phyloP scores from a whole-genome alignment of 2,888 invertebrate genomes.

The Sesia bembeciformis region DNA sequence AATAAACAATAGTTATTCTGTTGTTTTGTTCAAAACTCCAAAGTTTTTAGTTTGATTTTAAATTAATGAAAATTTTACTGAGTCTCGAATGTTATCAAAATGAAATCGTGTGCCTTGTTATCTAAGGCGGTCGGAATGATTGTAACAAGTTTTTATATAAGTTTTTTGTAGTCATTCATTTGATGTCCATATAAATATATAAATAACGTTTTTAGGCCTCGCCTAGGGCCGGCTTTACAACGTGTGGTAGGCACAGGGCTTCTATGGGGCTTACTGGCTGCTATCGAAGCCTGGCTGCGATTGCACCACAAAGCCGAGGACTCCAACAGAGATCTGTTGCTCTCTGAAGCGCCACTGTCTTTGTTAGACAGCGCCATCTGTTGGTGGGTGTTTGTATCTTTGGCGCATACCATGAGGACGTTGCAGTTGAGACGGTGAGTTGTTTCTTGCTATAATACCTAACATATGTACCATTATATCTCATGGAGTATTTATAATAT shows the following conservation, averaged over 20 bases:
- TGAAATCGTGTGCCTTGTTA: background rate
- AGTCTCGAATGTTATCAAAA: too few relatives aligned
- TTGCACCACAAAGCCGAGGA: conserved; percentile 63
- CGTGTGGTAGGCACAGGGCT: conserved; percentile 89
- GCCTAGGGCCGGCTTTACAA: conserved; percentile 91
- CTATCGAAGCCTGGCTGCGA: conserved; percentile 89
- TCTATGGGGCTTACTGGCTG: conserved; percentile 87
- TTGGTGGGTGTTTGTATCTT: conserved; percentile 94
- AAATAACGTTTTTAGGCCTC: conserved; percentile 72
- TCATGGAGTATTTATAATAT: too few relatives aligned
- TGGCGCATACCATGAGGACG: conserved; percentile 92
- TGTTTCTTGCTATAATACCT: too few relatives aligned
- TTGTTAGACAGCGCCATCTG: conserved; percentile 90
- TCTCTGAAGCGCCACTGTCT: conserved; percentile 90
- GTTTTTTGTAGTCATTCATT: too few relatives aligned
- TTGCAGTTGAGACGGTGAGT: conserved; percentile 83
- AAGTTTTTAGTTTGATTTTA: too few relatives aligned
- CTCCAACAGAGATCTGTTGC: conserved; percentile 63
- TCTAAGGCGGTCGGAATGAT: background rate
- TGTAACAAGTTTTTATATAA: too few relatives aligned
- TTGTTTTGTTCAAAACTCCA: too few relatives aligned
- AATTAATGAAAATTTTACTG: too few relatives aligned
- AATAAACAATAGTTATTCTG: too few relatives aligned
- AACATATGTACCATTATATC: too few relatives aligned
- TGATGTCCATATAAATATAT: background rate